Evolutionary conservation across 1,140 invertebrate species (phyloP).

Genomic region (Delia radicum): DNA sequence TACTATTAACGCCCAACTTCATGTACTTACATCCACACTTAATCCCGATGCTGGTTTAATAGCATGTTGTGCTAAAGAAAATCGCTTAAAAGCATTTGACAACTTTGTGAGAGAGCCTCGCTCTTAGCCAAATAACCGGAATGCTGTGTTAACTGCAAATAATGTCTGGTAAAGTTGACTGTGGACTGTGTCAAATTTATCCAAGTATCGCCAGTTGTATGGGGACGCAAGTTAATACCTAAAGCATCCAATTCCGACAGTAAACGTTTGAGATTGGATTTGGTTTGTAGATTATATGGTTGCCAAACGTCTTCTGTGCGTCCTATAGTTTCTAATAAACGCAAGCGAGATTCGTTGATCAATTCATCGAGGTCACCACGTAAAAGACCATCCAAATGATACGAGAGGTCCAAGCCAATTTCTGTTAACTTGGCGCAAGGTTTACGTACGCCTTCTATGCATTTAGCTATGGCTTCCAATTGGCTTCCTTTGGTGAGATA

Average conservation of each 20-base stretch:
- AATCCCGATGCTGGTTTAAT: constrained; percentile 46
- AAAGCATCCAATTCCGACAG: constrained; percentile 58
- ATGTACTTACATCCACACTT: constrained; percentile 47
- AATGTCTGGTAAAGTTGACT: constrained; percentile 49
- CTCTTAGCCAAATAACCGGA: constrained; percentile 49
- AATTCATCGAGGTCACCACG: constrained; percentile 63
- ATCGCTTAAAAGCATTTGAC: constrained; percentile 45
- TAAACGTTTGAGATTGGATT: constrained; percentile 58
- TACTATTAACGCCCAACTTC: not conserved
- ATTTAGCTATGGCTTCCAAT: constrained; percentile 81
- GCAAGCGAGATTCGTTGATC: constrained; percentile 50
- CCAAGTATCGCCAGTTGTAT: constrained; percentile 54
- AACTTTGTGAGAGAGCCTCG: constrained; percentile 42
- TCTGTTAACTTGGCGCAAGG: constrained; percentile 71
- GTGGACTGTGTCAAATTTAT: constrained; percentile 53
- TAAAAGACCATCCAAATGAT: constrained; percentile 79
- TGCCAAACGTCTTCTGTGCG: constrained; percentile 76
- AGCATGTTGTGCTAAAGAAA: constrained; percentile 47
- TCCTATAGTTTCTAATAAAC: constrained; percentile 66
- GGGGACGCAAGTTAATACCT: constrained; percentile 52
- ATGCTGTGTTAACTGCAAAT: constrained; percentile 46
- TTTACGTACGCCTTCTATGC: constrained; percentile 74
- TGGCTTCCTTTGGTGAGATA: constrained; percentile 89
- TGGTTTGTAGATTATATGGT: constrained; percentile 68
- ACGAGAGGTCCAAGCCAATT: constrained; percentile 69